Conservation (phyloP, 2,888 invertebrate species). For the Pachycephus smyrnensis region DNA sequence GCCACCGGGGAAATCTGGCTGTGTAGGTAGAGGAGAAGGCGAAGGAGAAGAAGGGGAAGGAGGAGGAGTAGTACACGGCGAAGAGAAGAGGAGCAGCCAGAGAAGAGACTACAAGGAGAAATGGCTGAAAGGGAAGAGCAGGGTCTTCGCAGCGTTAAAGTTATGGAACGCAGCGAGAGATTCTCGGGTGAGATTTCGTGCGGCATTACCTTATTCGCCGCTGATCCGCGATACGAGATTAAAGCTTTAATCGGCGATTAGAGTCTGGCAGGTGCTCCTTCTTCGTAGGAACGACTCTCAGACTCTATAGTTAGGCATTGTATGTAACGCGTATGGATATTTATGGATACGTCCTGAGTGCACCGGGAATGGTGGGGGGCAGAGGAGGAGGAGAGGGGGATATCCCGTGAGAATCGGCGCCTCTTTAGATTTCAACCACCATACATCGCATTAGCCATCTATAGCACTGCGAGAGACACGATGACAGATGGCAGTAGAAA, state of each 20-base stretch:
- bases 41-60: slow-evolving; percentile 1
- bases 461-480: background rate
- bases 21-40: background rate
- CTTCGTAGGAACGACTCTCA: background rate
- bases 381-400: background rate
- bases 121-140: background rate
- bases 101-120: background rate
- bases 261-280: background rate
- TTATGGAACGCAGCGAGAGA: background rate
- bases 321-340: background rate
- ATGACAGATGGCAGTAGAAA: background rate
- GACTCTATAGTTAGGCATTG: background rate
- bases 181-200: background rate
- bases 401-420: background rate
- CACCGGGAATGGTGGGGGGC: background rate
- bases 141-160: background rate
- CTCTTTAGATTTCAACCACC: background rate
- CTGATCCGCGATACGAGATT: background rate
- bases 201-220: background rate
- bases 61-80: slow-evolving; percentile 12
- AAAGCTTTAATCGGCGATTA: background rate
- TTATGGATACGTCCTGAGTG: background rate
- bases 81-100: slow-evolving; percentile 1
- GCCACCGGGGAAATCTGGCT: slow-evolving; percentile 23
- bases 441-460: background rate